Evolutionary conservation across 2,797 vertebrate genomes (phyloP).

Genomic region (Sarcoramphus papa): DNA sequence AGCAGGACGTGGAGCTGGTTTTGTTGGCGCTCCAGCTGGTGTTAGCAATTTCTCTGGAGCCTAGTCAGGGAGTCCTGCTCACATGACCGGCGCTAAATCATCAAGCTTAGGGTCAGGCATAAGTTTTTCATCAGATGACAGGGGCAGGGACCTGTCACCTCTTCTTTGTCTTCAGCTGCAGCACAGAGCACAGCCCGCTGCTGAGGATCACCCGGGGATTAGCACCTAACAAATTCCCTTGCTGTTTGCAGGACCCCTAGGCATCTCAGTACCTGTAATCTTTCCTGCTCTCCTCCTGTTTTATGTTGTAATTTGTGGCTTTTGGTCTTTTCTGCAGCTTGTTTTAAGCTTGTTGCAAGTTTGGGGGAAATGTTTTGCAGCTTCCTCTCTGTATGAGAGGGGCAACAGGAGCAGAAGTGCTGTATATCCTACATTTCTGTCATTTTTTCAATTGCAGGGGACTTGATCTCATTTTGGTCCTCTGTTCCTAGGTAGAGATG

Average conservation of each 20-base stretch:
- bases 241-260: not conserved
- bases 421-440: not conserved
- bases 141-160: not conserved
- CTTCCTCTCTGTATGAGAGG: not conserved
- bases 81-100: not conserved
- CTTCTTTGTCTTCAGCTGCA: not conserved
- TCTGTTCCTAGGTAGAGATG: not conserved
- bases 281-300: slow-evolving; percentile 17
- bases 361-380: not conserved
- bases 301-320: slow-evolving; percentile 18
- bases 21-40: not conserved
- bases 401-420: not conserved
- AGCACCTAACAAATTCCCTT: not conserved
- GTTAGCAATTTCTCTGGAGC: slow-evolving; percentile 34
- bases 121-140: not conserved
- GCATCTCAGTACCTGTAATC: not conserved
- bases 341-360: slow-evolving; percentile 16
- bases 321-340: slow-evolving; percentile 21
- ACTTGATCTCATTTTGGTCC: not conserved
- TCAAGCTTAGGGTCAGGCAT: not conserved
- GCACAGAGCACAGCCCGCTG: not conserved
- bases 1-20: not conserved
- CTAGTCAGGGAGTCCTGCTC: not conserved
- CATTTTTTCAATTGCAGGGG: not conserved
- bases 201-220: not conserved